Conservation (phyloP, 2,113 vertebrate species). For the Neodontobutis hainanensis region DNA sequence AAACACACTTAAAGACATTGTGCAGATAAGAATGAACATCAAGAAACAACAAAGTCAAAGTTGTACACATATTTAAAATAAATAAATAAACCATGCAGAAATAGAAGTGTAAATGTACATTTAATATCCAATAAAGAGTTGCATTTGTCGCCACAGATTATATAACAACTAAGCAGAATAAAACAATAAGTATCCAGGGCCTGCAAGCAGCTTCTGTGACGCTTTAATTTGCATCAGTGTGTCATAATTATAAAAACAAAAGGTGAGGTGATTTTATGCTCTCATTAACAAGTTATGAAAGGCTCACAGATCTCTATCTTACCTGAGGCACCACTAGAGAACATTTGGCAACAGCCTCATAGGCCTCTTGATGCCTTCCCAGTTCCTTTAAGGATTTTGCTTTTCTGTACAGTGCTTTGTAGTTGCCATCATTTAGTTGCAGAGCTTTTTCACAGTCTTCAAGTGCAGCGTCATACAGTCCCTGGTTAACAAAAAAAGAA, state of each 20-base stretch:
- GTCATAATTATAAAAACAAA: background rate
- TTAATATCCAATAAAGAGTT: background rate
- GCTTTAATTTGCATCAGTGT: slow-evolving; percentile 12
- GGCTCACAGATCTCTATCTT: slow-evolving; percentile 18
- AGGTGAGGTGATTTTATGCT: background rate
- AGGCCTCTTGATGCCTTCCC: slow-evolving; percentile 89
- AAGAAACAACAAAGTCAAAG: background rate
- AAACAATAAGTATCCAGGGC: background rate
- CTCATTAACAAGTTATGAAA: slow-evolving; percentile 4
- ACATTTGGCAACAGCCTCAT: slow-evolving; percentile 94
- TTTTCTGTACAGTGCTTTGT: slow-evolving; percentile 91
- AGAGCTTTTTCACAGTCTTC: slow-evolving; percentile 91
- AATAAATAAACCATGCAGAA: background rate
- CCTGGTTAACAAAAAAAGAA: slow-evolving; percentile 68
- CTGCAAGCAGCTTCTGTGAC: background rate
- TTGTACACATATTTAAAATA: background rate
- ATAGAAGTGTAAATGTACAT: background rate
- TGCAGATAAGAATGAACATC: background rate
- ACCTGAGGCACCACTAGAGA: slow-evolving; percentile 94
- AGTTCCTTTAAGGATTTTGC: slow-evolving; percentile 89
- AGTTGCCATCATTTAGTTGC: slow-evolving; percentile 86
- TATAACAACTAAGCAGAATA: background rate
- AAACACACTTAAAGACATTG: background rate
- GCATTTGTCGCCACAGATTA: background rate
- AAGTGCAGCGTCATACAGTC: slow-evolving; percentile 86